Evolutionary conservation across 2,888 invertebrate species (phyloP), one percentile per base, ranked within the genome.

Genomic region (Diloba caeruleocephala): DNA sequence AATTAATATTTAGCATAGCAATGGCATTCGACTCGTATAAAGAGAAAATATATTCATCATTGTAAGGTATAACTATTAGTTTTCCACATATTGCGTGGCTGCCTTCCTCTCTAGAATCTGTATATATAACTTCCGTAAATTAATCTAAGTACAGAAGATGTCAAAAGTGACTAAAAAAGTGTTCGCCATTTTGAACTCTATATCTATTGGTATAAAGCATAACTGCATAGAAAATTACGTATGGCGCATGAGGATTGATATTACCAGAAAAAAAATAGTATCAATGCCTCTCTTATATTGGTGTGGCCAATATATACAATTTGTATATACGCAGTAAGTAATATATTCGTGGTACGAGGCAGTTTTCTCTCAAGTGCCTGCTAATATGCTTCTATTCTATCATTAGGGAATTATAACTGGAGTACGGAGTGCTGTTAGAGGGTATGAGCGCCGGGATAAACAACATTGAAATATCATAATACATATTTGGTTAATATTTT

Each of bases 341-440:
- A 56, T 44, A 50, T 48, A 60, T 54, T 50, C 31, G 48, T 62
- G 60, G 45, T 49, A 67, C 42, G 42, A 60, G 56, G 66, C 66
- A 50, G 58, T 55, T 74, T 79, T 79, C 71, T 81, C 76, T 80
- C 76, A 82, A 81, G 82, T 81, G 82, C 82, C 82, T 82, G 78
- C 74, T 78, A 59, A 60, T 64, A 73, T 70, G 75, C 76, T 78
- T 79, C 71, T 76, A 74, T 71, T 74, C 76, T 78, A 74, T 77
- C 69, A 55, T 68, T 74, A 73, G 72, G 55, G 46, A 71, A 66
- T 60, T 66, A 39, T 71, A 71, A 71, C 72, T 68, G 62, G 67
- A 73, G 67, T 73, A 62, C 37, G 59, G 61, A 58, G 60, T 64
- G 57, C 52, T 61, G 54, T 60, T 46, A 61, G 64, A 55, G 53